Conservation (phyloP, 1,140 invertebrate genomes). For the Trachymyrmex cornetzi region DNA sequence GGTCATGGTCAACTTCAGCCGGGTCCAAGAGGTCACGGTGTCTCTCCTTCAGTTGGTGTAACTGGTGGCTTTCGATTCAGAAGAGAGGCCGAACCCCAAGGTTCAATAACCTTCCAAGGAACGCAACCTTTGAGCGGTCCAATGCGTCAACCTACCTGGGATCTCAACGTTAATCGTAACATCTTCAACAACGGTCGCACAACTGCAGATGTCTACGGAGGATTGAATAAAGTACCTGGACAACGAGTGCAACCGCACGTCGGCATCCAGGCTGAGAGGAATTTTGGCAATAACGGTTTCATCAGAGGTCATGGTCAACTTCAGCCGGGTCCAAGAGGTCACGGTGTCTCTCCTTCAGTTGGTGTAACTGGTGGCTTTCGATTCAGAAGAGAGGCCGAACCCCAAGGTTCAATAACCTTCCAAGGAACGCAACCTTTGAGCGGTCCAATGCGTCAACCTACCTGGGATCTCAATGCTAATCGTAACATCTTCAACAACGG, state of each 20-base stretch:
- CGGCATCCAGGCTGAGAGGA: conserved; percentile 44
- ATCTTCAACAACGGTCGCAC: conserved; percentile 36
- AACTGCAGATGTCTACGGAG: conserved; percentile 61
- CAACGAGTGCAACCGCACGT: conserved; percentile 56
- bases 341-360: conserved; percentile 25
- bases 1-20: not conserved
- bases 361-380: conserved; percentile 44
- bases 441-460: conserved; percentile 68
- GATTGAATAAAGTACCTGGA: conserved; percentile 47
- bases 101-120: conserved; percentile 16
- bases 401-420: conserved; percentile 20
- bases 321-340: conserved; percentile 6
- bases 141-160: conserved; percentile 60
- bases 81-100: conserved; percentile 33
- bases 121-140: conserved; percentile 68
- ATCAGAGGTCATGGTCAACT: conserved; percentile 12
- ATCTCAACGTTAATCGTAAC: conserved; percentile 66
- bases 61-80: conserved; percentile 48
- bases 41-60: conserved; percentile 35
- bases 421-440: conserved; percentile 57
- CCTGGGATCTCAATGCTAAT: conserved; percentile 66
- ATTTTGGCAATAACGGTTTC: conserved; percentile 33
- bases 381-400: conserved; percentile 31
- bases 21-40: not conserved
- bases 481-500: conserved; percentile 42